A percentile compares a stretch with the other conserved stretches of the same genome.
phyloP scores from a whole-genome alignment of 1,140 invertebrate genomes.

The Eumaeus atala region DNA sequence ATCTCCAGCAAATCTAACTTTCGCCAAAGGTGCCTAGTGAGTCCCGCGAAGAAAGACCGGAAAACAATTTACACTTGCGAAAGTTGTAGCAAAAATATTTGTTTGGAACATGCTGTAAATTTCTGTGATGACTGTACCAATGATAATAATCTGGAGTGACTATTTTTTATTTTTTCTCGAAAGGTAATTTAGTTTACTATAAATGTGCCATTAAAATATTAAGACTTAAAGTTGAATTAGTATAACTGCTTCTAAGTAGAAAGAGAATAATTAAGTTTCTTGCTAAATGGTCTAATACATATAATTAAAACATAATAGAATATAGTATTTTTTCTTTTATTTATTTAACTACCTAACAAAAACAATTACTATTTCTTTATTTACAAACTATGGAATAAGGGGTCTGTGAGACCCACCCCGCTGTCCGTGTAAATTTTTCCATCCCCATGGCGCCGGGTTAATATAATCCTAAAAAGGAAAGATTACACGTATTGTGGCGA shows the following conservation, averaged over 20 bases:
- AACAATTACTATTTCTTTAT: slow-evolving; percentile 6
- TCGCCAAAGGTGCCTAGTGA: slow-evolving; percentile 8
- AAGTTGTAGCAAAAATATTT: slow-evolving; percentile 15
- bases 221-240: slow-evolving; percentile 17
- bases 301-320: slow-evolving; percentile 16
- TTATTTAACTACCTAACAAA: slow-evolving; percentile 17
- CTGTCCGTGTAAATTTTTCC: slow-evolving; percentile 3
- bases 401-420: slow-evolving; percentile 9
- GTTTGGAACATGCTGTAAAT: slow-evolving; percentile 10
- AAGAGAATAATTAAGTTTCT: slow-evolving; percentile 15
- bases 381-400: neutral
- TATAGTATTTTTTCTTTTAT: slow-evolving; percentile 16
- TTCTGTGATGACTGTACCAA: slow-evolving; percentile 20
- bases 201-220: no score
- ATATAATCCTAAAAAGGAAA: no score
- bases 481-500: no score
- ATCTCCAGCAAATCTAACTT: slow-evolving; percentile 8
- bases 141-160: slow-evolving; percentile 15
- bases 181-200: no score
- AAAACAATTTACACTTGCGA: slow-evolving; percentile 14
- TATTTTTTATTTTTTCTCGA: slow-evolving; percentile 10
- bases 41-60: slow-evolving; percentile 12
- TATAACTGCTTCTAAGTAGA: slow-evolving; percentile 16
- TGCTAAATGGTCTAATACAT: slow-evolving; percentile 11
- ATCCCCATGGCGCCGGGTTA: slow-evolving; percentile 8